These are phyloP conservation scores for Heliconius himera DNA, from an alignment of 1,140 invertebrate species.

Conservation along the genomic window DNA sequence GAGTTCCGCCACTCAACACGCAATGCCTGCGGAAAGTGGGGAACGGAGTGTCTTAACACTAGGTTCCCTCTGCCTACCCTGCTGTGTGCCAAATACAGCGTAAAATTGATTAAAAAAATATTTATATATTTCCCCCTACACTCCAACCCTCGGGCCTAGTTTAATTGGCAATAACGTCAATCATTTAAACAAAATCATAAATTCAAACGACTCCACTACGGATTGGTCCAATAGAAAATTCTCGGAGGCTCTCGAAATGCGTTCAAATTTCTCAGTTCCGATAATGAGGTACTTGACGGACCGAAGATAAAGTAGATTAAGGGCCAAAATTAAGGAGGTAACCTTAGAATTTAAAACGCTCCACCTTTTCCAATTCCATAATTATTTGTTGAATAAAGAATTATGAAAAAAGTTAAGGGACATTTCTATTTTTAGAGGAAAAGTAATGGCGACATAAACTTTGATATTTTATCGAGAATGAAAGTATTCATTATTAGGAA, in stretches of 20 bases:
- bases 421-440: not conserved
- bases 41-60: no score
- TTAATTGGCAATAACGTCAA: conserved; percentile 14
- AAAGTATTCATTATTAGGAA: not conserved
- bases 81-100: no score
- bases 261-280: conserved; percentile 37
- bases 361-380: conserved; percentile 19
- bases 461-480: not conserved
- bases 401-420: not conserved
- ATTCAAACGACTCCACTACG: conserved; percentile 12
- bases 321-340: conserved; percentile 33
- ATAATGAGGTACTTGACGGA: conserved; percentile 37
- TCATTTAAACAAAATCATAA: conserved; percentile 23
- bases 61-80: no score
- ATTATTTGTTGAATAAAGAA: conserved; percentile 1
- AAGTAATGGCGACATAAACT: not conserved
- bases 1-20: no score
- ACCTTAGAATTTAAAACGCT: conserved; percentile 24
- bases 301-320: conserved; percentile 44
- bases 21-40: no score
- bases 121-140: not conserved
- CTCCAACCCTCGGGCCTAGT: not conserved
- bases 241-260: conserved; percentile 36
- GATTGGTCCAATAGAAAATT: conserved; percentile 38
- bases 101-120: no score